These are phyloP conservation scores for Eunapius fragilis DNA, from an alignment of 37 sponge, comb jelly and placozoan genomes.

Conservation along the genomic window DNA sequence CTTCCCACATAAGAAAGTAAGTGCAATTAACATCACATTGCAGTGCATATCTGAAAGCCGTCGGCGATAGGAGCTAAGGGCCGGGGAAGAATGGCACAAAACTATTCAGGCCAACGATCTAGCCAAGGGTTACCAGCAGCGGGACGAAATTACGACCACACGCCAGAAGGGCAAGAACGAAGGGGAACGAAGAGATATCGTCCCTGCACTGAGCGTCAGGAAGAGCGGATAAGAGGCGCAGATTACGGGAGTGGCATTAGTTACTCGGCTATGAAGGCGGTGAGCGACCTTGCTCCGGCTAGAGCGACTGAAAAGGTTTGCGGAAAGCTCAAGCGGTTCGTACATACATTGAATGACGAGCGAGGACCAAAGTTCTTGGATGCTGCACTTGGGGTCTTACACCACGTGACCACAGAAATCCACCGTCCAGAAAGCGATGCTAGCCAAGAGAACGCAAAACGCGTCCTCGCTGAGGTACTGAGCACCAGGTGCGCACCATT, in stretches of 20 bases:
- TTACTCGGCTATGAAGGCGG: background rate
- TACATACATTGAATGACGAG: background rate
- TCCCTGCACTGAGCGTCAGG: background rate
- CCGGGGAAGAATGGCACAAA: background rate
- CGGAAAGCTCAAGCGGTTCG: background rate
- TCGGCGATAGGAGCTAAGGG: no score
- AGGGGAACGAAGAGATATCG: background rate
- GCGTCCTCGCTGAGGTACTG: background rate
- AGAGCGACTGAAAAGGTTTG: background rate
- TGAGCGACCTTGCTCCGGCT: background rate
- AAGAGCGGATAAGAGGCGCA: background rate
- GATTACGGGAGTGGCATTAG: background rate
- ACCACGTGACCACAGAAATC: background rate
- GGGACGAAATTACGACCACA: background rate
- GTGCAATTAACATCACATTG: no score
- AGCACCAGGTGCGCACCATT: background rate
- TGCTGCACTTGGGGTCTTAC: background rate
- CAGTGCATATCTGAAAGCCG: no score
- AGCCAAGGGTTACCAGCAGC: background rate
- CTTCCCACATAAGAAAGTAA: no score
- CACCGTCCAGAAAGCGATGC: background rate
- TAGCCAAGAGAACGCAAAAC: background rate
- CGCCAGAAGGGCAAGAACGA: background rate
- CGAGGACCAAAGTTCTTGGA: background rate
- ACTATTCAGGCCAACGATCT: background rate